Percentiles rank a stretch among this genome's conserved stretches.
These are phyloP conservation scores for Drosophila anceps DNA, from an alignment of 2,888 invertebrate genomes.

Conservation along the genomic window DNA sequence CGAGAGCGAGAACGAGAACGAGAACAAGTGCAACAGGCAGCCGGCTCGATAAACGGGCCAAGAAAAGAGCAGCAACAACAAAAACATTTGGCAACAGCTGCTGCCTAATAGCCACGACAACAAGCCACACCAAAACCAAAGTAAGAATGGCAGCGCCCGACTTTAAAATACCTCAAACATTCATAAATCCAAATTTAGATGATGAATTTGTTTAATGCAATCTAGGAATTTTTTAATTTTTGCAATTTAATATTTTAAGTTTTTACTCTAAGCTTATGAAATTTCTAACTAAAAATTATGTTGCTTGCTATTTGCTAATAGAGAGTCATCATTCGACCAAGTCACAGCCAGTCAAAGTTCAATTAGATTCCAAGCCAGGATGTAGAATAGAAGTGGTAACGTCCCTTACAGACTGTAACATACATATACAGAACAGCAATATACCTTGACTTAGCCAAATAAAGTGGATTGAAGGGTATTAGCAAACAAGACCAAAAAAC, in stretches of 20 bases:
- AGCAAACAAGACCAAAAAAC: constrained; percentile 19
- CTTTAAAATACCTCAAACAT: neutral
- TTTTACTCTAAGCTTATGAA: too few species aligned
- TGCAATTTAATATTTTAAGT: too few species aligned
- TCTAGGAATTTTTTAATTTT: too few species aligned
- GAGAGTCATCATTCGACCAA: neutral
- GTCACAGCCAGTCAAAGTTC: neutral
- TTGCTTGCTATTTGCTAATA: neutral
- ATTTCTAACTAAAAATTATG: too few species aligned
- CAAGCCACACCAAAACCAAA: constrained; percentile 20
- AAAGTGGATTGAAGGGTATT: constrained; percentile 1
- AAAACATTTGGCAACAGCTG: constrained; percentile 41
- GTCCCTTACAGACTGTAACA: neutral
- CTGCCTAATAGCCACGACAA: constrained; percentile 39
- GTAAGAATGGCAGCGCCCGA: neutral
- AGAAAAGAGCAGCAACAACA: constrained; percentile 32
- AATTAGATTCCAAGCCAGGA: too few species aligned
- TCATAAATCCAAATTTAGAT: neutral
- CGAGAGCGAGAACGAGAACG: constrained; percentile 25
- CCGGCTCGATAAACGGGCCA: constrained; percentile 53
- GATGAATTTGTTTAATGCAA: too few species aligned
- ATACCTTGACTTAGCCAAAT: neutral
- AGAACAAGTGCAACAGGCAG: constrained; percentile 64
- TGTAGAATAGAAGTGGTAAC: neutral
- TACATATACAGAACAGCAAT: neutral